Evolutionary conservation across 23 tunicate species (phyloP).

Genomic region (Diplosoma virens): DNA sequence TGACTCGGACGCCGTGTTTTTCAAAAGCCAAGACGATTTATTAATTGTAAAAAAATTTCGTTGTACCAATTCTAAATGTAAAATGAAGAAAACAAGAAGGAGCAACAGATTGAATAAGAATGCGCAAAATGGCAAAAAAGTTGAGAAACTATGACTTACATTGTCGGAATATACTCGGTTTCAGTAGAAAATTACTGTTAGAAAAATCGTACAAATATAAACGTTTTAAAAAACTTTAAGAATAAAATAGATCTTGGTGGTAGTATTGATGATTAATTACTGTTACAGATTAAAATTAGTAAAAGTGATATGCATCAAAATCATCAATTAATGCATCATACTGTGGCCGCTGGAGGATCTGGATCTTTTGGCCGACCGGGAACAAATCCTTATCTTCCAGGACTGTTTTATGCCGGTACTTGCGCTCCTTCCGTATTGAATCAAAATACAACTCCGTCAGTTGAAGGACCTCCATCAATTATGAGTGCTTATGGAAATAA

Average conservation of each 20-base stretch:
- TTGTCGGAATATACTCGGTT: too few relatives aligned
- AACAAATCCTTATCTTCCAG: not conserved
- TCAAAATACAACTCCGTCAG: not conserved
- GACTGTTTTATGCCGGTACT: not conserved
- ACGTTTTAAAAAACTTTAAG: too few relatives aligned
- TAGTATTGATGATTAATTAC: not conserved
- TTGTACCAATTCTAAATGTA: too few relatives aligned
- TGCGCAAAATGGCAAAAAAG: too few relatives aligned
- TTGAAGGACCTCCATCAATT: not conserved
- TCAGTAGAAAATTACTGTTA: too few relatives aligned
- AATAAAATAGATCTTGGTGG: not conserved
- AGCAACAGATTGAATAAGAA: too few relatives aligned
- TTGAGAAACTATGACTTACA: too few relatives aligned
- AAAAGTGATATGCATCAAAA: slow-evolving; percentile 8
- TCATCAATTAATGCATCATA: slow-evolving; percentile 17
- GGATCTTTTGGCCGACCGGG: not conserved
- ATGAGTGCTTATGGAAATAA: slow-evolving; percentile 1
- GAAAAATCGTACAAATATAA: too few relatives aligned
- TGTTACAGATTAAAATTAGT: not conserved
- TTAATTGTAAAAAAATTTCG: too few relatives aligned
- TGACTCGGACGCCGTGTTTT: too few relatives aligned
- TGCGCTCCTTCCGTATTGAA: not conserved
- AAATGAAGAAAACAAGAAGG: too few relatives aligned
- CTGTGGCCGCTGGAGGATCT: not conserved
- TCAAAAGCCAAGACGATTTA: too few relatives aligned